These are phyloP conservation scores for Corvus cornix DNA, from an alignment of 2,113 vertebrate species.

Conservation along the genomic window DNA sequence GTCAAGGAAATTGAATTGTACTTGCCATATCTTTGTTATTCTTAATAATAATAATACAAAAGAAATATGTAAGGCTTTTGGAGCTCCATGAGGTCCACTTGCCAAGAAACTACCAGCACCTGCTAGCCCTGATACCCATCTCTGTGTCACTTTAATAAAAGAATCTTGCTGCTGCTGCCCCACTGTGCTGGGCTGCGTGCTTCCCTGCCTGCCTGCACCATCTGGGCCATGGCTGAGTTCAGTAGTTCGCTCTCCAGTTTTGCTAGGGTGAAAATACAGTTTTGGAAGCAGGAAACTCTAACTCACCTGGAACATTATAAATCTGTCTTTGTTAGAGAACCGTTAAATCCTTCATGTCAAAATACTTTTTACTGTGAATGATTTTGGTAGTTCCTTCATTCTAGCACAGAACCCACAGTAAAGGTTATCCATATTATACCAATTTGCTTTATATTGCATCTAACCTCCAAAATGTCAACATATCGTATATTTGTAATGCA, in stretches of 20 bases:
- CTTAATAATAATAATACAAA: neutral
- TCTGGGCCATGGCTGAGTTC: neutral
- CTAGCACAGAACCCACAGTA: neutral
- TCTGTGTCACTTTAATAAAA: conserved; percentile 37
- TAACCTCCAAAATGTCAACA: conserved; percentile 75
- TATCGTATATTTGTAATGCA: conserved; percentile 58
- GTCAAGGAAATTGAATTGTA: neutral
- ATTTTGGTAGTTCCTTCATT: conserved; percentile 47
- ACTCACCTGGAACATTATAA: conserved; percentile 21
- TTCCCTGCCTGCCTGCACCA: neutral
- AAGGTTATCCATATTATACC: conserved; percentile 69
- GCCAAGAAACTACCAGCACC: conserved; percentile 15
- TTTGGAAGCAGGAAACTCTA: conserved; percentile 38
- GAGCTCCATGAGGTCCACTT: conserved; percentile 19
- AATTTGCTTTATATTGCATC: conserved; percentile 65
- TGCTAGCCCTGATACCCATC: neutral
- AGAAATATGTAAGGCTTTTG: neutral
- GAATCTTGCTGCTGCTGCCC: conserved; percentile 6
- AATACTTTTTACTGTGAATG: conserved; percentile 51
- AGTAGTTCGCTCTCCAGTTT: neutral
- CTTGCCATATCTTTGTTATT: conserved; percentile 2
- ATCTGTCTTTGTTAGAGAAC: conserved; percentile 55
- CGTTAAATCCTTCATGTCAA: conserved; percentile 57
- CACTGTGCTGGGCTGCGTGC: neutral
- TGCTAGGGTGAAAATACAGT: conserved; percentile 30